Percentiles rank a stretch among this genome's conserved stretches.
Evolutionary conservation across 2,797 vertebrate genomes (phyloP).

Genomic region (Ibycter americanus): DNA sequence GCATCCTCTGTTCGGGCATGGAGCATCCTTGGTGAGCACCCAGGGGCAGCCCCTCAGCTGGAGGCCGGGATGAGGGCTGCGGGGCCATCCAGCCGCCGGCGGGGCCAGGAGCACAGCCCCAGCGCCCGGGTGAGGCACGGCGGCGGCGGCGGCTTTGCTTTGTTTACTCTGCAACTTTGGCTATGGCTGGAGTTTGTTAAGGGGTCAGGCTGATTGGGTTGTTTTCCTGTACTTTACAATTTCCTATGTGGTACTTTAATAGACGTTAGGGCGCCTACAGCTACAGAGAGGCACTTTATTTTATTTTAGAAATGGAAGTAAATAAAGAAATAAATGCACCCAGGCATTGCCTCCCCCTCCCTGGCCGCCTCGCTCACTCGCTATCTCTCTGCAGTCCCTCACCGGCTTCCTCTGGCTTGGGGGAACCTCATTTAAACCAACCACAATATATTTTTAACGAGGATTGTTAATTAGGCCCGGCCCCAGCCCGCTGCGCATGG

Average conservation of each 20-base stretch:
- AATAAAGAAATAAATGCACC: constrained; percentile 10
- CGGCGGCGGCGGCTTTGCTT: background rate
- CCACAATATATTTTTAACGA: constrained; percentile 55
- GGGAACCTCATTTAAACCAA: constrained; percentile 2
- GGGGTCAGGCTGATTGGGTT: constrained; percentile 44
- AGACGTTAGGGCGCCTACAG: constrained; percentile 48
- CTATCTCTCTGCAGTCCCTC: constrained; percentile 33
- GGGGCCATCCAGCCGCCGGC: background rate
- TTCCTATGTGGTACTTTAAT: constrained; percentile 61
- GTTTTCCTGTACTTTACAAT: constrained; percentile 63
- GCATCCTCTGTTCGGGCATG: background rate
- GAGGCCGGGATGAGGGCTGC: background rate
- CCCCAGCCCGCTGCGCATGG: background rate
- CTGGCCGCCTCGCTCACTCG: accelerated
- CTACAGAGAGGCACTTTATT: constrained; percentile 29
- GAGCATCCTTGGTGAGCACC: background rate
- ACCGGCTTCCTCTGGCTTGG: constrained; percentile 10
- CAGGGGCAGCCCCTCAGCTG: accelerated
- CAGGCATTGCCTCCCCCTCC: background rate
- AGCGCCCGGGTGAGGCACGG: background rate
- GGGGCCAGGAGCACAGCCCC: background rate
- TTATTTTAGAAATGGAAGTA: background rate
- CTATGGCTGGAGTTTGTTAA: constrained; percentile 44
- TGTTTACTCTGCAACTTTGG: background rate
- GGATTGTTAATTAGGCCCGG: constrained; percentile 23